Percentiles rank a stretch among this genome's conserved stretches.
Evolutionary conservation across 2,113 vertebrate genomes (phyloP).

Genomic region (Ophiodon elongatus): DNA sequence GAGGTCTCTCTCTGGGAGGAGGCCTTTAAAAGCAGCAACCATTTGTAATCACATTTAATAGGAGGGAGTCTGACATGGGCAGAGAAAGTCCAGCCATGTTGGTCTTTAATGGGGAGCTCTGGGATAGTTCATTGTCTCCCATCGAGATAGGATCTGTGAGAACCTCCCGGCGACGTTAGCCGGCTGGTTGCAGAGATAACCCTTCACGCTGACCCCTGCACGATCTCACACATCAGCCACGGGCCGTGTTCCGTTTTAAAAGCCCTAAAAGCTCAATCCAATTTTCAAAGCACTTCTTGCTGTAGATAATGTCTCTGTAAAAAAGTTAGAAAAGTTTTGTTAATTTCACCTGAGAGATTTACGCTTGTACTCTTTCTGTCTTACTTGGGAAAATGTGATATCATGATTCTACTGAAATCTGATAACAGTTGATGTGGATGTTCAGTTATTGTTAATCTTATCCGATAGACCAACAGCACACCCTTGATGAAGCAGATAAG

Average conservation of each 20-base stretch:
- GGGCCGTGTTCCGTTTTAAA: not conserved
- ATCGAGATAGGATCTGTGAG: constrained; percentile 44
- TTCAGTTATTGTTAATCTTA: not conserved
- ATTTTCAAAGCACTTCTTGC: not conserved
- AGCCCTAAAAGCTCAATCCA: not conserved
- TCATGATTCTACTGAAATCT: too few relatives aligned
- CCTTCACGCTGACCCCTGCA: constrained; percentile 16
- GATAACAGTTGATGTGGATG: too few relatives aligned
- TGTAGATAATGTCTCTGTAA: too few relatives aligned
- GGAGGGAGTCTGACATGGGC: constrained; percentile 37
- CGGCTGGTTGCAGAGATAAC: constrained; percentile 50
- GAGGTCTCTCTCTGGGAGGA: constrained; percentile 28
- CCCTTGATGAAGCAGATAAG: too few relatives aligned
- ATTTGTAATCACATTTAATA: constrained; percentile 39
- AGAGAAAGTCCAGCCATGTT: constrained; percentile 44
- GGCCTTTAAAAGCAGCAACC: constrained; percentile 29
- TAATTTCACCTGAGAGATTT: not conserved
- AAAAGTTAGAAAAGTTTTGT: not conserved
- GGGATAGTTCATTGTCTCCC: constrained; percentile 57
- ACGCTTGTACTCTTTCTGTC: not conserved
- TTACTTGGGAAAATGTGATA: not conserved
- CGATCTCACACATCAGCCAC: not conserved
- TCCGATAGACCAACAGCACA: too few relatives aligned
- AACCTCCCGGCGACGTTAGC: constrained; percentile 36
- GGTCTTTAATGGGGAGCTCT: constrained; percentile 11